A percentile compares a stretch with the other conserved stretches of the same genome.
Evolutionary conservation across 2,797 vertebrate species (phyloP).

Genomic region (Calcarius lapponicus): DNA sequence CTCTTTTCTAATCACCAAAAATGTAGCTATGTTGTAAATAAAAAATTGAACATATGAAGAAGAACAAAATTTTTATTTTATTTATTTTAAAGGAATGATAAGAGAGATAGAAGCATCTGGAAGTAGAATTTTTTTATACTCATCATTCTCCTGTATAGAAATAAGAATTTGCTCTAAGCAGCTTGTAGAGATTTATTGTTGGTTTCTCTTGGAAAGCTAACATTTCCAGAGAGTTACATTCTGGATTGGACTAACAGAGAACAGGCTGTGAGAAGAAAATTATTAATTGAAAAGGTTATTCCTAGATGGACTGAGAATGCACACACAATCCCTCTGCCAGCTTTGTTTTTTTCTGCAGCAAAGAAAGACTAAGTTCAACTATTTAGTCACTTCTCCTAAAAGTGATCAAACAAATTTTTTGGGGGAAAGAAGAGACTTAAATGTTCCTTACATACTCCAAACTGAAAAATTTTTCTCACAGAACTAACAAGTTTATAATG

Average conservation of each 20-base stretch:
- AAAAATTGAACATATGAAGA: not conserved
- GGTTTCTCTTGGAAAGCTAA: slow-evolving; percentile 8
- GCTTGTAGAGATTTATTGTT: not conserved
- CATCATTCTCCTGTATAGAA: not conserved
- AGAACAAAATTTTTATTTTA: accelerated
- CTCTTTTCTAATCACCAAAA: not conserved
- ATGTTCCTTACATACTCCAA: not conserved
- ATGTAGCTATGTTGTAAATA: not conserved
- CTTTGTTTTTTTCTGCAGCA: not conserved
- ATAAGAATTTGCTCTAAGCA: not conserved
- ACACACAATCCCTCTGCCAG: not conserved
- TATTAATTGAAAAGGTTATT: slow-evolving; percentile 22
- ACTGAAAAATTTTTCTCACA: not conserved
- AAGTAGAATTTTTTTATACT: not conserved
- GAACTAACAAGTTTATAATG: not conserved
- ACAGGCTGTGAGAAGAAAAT: not conserved
- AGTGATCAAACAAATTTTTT: not conserved
- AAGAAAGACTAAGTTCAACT: not conserved
- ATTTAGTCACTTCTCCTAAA: not conserved
- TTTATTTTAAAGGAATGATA: no score
- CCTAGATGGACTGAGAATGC: not conserved
- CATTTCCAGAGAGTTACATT: not conserved
- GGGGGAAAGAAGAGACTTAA: not conserved
- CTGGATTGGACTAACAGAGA: not conserved
- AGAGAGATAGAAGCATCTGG: not conserved